A percentile compares a stretch with the other conserved stretches of the same genome.
These are phyloP conservation scores for Ceraclea dissimilis DNA, from an alignment of 2,888 invertebrate species.

Conservation along the genomic window DNA sequence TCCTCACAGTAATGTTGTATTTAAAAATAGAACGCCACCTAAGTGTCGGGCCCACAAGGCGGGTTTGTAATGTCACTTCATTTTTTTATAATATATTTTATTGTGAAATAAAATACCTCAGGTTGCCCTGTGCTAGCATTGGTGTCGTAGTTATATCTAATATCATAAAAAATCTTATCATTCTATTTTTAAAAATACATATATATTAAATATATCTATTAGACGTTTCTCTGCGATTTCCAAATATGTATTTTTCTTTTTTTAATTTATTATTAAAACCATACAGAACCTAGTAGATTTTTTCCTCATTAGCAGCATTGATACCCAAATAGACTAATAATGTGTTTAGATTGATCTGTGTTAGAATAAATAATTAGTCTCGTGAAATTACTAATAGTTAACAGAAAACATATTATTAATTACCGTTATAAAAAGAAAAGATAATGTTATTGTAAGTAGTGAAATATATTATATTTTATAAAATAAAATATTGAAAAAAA, in stretches of 20 bases:
- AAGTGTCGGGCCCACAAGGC: constrained; percentile 14
- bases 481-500: neutral
- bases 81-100: neutral
- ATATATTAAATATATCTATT: constrained; percentile 1
- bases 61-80: constrained; percentile 14
- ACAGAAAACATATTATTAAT: neutral
- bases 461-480: neutral
- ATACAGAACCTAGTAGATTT: neutral
- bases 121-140: neutral
- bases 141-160: neutral
- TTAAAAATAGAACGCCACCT: constrained; percentile 7
- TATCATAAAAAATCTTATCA: neutral
- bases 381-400: neutral
- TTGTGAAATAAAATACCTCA: constrained; percentile 8
- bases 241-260: too few relatives aligned
- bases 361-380: neutral
- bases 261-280: too few relatives aligned
- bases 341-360: neutral
- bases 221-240: neutral
- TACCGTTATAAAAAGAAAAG: neutral
- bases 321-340: neutral
- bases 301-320: neutral
- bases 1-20: neutral
- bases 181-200: neutral
- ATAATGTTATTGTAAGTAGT: neutral